A percentile compares a stretch with the other conserved stretches of the same genome.
phyloP scores from a whole-genome alignment of 2,797 vertebrate genomes.

The Sitta carolinensis region DNA sequence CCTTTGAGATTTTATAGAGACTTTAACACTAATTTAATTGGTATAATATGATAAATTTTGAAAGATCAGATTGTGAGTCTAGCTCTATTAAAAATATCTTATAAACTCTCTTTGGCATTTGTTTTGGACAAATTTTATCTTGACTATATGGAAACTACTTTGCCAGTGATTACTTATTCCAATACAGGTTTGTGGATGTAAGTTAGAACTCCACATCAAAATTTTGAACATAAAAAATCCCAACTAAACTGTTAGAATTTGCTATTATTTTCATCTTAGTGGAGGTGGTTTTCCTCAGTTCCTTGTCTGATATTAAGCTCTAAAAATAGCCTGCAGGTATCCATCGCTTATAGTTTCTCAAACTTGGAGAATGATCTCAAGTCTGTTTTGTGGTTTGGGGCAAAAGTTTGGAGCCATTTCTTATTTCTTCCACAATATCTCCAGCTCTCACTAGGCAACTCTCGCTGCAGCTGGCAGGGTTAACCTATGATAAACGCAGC shows the following conservation, averaged over 20 bases:
- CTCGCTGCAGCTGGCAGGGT: not conserved
- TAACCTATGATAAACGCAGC: conserved; percentile 22
- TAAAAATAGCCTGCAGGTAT: not conserved
- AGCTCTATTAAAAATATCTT: not conserved
- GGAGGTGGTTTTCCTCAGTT: not conserved
- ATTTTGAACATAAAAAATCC: not conserved
- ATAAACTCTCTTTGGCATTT: not conserved
- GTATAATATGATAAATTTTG: not conserved
- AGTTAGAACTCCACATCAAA: not conserved
- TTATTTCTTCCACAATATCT: conserved; percentile 15
- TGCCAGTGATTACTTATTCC: not conserved
- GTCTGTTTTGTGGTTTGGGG: not conserved
- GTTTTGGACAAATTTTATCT: not conserved
- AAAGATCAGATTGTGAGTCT: not conserved
- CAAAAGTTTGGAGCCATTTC: conserved; percentile 30
- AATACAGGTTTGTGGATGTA: not conserved
- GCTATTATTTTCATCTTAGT: not conserved
- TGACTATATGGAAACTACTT: not conserved
- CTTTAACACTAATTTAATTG: not conserved
- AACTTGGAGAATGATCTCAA: not conserved
- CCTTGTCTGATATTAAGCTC: not conserved
- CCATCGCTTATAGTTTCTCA: not conserved
- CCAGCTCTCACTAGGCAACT: not conserved
- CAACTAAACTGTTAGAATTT: not conserved
- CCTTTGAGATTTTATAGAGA: not conserved